These are phyloP conservation scores for Ceyx cyanopectus DNA, from an alignment of 2,113 vertebrate species.

Conservation along the genomic window DNA sequence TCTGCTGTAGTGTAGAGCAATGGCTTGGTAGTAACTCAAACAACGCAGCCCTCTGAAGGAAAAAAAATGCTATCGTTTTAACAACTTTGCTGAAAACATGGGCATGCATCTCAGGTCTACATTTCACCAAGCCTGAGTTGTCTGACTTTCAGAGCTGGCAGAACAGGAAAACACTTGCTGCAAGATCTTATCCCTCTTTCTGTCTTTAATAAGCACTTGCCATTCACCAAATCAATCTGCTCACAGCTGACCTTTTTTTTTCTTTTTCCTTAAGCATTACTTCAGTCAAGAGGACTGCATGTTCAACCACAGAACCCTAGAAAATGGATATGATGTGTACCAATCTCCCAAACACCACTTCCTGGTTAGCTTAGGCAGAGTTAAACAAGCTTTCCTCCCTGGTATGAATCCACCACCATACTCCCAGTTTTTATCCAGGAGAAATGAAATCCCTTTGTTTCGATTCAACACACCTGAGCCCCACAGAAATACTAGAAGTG, in stretches of 20 bases:
- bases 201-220: neutral
- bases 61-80: neutral
- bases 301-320: conserved; percentile 85
- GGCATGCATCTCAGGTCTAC: neutral
- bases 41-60: neutral
- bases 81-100: neutral
- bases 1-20: neutral
- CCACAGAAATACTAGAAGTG: conserved; percentile 80
- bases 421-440: conserved; percentile 86
- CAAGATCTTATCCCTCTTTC: neutral
- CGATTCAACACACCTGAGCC: conserved; percentile 79
- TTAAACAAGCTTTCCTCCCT: conserved; percentile 78
- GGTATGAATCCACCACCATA: conserved; percentile 88
- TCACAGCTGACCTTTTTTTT: neutral
- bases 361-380: conserved; percentile 88
- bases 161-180: neutral
- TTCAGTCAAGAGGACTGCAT: conserved; percentile 87
- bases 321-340: conserved; percentile 84
- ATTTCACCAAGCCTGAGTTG: neutral
- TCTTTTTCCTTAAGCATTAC: conserved; percentile 73
- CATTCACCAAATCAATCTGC: neutral
- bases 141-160: neutral
- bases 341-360: conserved; percentile 74
- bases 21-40: neutral
- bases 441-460: conserved; percentile 87